phyloP scores from a whole-genome alignment of 2,113 vertebrate species.

The Notothenia rossii region DNA sequence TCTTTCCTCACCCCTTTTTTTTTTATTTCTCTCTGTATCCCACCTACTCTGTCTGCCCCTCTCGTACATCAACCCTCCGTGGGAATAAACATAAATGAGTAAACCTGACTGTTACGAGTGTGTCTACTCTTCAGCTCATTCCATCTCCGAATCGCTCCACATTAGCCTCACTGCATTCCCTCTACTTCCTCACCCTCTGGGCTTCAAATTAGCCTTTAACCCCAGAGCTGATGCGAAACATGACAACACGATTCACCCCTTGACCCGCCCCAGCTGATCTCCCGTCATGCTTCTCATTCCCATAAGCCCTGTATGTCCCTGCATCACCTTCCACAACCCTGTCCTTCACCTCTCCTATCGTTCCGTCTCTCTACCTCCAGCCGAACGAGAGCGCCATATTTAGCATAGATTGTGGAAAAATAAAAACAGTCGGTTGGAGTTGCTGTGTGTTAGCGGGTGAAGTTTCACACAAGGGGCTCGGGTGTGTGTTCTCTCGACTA shows the following conservation, averaged over 20 bases:
- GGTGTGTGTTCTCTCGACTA: conserved; percentile 25
- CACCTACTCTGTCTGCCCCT: conserved; percentile 51
- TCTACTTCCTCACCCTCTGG: conserved; percentile 18
- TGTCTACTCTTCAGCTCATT: conserved; percentile 38
- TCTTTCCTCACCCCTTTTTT: conserved; percentile 20
- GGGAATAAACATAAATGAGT: conserved; percentile 55
- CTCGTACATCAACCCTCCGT: conserved; percentile 30
- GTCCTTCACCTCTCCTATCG: conserved; percentile 1
- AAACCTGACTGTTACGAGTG: conserved; percentile 52
- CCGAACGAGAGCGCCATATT: conserved; percentile 46
- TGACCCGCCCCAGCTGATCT: conserved; percentile 21
- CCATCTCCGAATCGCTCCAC: conserved; percentile 30
- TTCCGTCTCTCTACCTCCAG: conserved; percentile 20
- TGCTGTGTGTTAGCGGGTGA: conserved; percentile 33
- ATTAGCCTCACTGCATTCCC: conserved; percentile 53
- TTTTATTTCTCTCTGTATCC: conserved; percentile 35
- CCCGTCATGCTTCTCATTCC: conserved; percentile 38
- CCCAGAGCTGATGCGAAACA: conserved; percentile 39
- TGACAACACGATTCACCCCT: conserved; percentile 57
- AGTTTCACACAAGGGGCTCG: conserved; percentile 34
- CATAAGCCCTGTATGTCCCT: conserved; percentile 36
- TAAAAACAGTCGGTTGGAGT: conserved; percentile 24
- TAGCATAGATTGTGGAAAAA: conserved; percentile 39
- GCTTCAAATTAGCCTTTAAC: conserved; percentile 64
- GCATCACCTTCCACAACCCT: conserved; percentile 33